Evolutionary conservation across 37 sponge, comb jelly and placozoan genomes (phyloP).

Genomic region (Lycopodina hypogea): DNA sequence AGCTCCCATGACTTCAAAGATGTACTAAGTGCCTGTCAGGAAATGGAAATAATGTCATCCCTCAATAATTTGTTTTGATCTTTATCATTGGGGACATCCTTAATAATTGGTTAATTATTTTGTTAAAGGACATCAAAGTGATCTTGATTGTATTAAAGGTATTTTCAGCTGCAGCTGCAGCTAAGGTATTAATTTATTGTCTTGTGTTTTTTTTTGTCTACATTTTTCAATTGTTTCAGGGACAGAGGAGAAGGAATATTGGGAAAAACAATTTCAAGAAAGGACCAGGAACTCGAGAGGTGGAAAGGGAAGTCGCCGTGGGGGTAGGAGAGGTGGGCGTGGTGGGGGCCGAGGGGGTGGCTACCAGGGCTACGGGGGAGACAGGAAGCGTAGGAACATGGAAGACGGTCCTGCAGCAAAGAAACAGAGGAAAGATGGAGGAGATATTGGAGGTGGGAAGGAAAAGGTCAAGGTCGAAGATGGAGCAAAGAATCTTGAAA

Average conservation of each 20-base stretch:
- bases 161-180: no score
- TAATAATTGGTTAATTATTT: no score
- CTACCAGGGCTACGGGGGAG: not conserved
- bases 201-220: not conserved
- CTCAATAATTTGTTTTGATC: no score
- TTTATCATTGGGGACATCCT: no score
- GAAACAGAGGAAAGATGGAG: not conserved
- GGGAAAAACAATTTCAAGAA: conserved; percentile 30
- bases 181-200: no score
- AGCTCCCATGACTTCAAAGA: no score
- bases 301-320: conserved; percentile 22
- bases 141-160: no score
- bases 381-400: not conserved
- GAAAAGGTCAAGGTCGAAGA: not conserved
- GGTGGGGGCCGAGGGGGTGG: conserved; percentile 11
- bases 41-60: no score
- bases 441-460: not conserved
- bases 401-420: conserved; percentile 17
- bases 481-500: not conserved
- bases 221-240: no score
- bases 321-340: not conserved
- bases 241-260: conserved; percentile 54
- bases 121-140: no score
- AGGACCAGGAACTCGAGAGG: conserved; percentile 1
- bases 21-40: no score